Conservation (phyloP, 2,888 invertebrate species). For the Sinohyriopsis cumingii region DNA sequence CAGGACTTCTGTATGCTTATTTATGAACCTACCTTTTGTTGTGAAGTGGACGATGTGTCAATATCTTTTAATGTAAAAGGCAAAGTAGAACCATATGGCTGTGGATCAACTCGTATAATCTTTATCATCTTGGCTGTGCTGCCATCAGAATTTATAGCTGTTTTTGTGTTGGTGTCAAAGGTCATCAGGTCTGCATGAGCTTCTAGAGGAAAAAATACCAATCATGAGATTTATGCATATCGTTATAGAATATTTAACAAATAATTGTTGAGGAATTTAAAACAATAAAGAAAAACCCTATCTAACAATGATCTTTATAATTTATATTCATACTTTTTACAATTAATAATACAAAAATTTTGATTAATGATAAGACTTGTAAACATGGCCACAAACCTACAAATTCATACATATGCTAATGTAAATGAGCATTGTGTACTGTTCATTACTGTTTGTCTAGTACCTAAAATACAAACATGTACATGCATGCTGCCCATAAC, state of each 20-base stretch:
- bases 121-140: constrained; percentile 37
- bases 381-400: no score
- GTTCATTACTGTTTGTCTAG: no score
- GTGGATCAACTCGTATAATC: constrained; percentile 37
- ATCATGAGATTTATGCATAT: no score
- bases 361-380: no score
- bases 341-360: not conserved
- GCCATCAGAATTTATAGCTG: constrained; percentile 20
- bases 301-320: no score
- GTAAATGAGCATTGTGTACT: no score
- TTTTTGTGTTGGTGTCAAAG: constrained; percentile 37
- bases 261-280: no score
- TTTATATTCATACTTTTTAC: not conserved
- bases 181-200: constrained; percentile 35
- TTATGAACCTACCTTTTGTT: constrained; percentile 25
- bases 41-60: constrained; percentile 18
- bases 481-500: no score
- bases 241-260: not conserved
- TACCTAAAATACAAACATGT: no score
- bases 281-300: no score
- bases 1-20: not conserved
- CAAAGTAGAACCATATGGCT: constrained; percentile 27
- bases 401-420: no score
- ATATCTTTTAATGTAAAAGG: constrained; percentile 63
- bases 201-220: constrained; percentile 11